Evolutionary conservation across 2,888 invertebrate species (phyloP).

Genomic region (Cosmorhoe ocellata): DNA sequence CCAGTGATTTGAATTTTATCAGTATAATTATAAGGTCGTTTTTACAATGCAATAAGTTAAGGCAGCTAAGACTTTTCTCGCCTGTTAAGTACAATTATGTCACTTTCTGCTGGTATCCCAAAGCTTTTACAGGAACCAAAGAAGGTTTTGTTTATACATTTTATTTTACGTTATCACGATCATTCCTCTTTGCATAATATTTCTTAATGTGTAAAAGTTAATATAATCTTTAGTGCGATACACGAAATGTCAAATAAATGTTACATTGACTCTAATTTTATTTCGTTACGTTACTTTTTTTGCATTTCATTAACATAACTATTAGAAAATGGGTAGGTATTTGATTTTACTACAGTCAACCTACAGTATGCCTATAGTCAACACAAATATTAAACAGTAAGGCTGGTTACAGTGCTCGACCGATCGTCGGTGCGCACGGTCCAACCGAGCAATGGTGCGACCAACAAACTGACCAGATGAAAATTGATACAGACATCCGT

Average conservation of each 20-base stretch:
- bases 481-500: too few species aligned
- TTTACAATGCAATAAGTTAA: constrained; percentile 50
- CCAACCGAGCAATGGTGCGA: too few species aligned
- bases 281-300: too few species aligned
- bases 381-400: too few species aligned
- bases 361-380: too few species aligned
- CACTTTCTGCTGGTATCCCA: constrained; percentile 50
- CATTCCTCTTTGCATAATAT: constrained; percentile 53
- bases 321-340: too few species aligned
- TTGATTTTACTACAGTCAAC: too few species aligned
- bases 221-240: constrained; percentile 35
- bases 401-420: too few species aligned
- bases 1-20: constrained; percentile 66
- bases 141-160: constrained; percentile 54
- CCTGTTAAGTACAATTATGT: constrained; percentile 69
- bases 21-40: constrained; percentile 45
- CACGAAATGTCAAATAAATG: too few species aligned
- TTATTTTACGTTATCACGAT: constrained; percentile 46
- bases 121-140: constrained; percentile 66
- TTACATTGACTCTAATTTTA: neutral
- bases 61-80: constrained; percentile 36
- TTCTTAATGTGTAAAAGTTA: constrained; percentile 38
- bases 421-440: too few species aligned
- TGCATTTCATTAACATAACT: too few species aligned
- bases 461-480: too few species aligned